These are phyloP conservation scores for Myathropa florea DNA, from an alignment of 2,888 invertebrate genomes.

Conservation along the genomic window DNA sequence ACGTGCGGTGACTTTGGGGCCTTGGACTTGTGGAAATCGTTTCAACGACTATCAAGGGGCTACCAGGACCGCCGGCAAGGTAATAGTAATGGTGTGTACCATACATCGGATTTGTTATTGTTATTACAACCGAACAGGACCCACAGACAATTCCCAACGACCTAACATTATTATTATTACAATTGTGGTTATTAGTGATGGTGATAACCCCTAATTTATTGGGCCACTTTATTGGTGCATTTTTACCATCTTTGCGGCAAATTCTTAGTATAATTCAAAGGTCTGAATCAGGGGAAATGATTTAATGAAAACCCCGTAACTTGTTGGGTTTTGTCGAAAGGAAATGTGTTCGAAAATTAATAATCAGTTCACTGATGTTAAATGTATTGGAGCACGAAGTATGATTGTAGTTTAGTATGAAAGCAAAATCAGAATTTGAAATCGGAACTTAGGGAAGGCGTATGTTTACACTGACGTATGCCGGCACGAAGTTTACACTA, in stretches of 20 bases:
- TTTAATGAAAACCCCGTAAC: constrained; percentile 5
- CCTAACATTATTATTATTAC: constrained; percentile 35
- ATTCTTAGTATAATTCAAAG: neutral
- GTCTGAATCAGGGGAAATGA: neutral
- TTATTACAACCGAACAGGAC: constrained; percentile 44
- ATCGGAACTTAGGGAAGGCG: constrained; percentile 5
- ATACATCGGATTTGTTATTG: constrained; percentile 52
- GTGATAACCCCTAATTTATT: constrained; percentile 51
- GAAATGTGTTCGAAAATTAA: constrained; percentile 31
- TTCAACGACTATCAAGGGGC: constrained; percentile 40
- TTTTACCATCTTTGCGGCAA: constrained; percentile 15
- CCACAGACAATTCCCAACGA: constrained; percentile 41
- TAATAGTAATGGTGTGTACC: constrained; percentile 7
- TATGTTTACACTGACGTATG: constrained; percentile 23
- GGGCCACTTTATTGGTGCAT: constrained; percentile 42
- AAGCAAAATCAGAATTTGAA: neutral
- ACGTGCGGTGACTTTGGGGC: constrained; percentile 39
- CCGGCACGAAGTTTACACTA: constrained; percentile 26
- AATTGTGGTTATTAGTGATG: constrained; percentile 57
- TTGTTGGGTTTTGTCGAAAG: neutral
- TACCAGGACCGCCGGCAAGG: constrained; percentile 20
- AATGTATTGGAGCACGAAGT: constrained; percentile 19
- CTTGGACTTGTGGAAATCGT: constrained; percentile 47
- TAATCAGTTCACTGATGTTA: constrained; percentile 29
- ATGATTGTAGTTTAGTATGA: neutral